These are phyloP conservation scores for Scaptomyza reducta DNA, from an alignment of 2,888 invertebrate genomes.

Conservation along the genomic window DNA sequence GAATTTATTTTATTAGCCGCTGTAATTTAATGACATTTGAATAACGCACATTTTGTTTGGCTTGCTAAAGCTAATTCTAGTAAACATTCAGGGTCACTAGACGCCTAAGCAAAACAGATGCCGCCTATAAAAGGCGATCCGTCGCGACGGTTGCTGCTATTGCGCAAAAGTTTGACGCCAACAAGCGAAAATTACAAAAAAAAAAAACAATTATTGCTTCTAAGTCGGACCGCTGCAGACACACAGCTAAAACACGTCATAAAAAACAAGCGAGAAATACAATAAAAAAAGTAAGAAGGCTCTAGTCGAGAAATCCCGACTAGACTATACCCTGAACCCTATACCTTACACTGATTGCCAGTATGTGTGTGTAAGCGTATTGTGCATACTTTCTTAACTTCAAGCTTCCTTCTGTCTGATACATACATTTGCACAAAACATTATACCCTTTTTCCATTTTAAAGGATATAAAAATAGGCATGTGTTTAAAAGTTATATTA, in stretches of 20 bases:
- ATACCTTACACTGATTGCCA: too few relatives aligned
- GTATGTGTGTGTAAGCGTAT: too few relatives aligned
- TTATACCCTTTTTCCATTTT: too few relatives aligned
- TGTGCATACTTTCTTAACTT: too few relatives aligned
- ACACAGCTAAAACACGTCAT: slow-evolving; percentile 1
- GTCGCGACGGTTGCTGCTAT: slow-evolving; percentile 31
- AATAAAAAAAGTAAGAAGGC: slow-evolving; percentile 1
- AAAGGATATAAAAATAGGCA: too few relatives aligned
- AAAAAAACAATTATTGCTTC: slow-evolving; percentile 29
- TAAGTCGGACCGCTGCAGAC: slow-evolving; percentile 12
- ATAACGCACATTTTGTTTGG: slow-evolving; percentile 32
- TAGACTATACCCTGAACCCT: not conserved
- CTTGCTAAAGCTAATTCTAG: slow-evolving; percentile 26
- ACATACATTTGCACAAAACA: too few relatives aligned
- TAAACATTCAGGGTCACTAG: slow-evolving; percentile 61
- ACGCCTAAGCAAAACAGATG: slow-evolving; percentile 50
- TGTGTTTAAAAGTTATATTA: too few relatives aligned
- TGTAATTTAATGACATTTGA: slow-evolving; percentile 43
- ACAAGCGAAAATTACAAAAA: slow-evolving; percentile 31
- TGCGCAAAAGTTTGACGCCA: slow-evolving; percentile 54
- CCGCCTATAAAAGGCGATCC: slow-evolving; percentile 59
- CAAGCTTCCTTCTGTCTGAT: too few relatives aligned
- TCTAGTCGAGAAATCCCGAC: not conserved
- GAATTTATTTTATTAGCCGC: not conserved
- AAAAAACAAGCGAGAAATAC: slow-evolving; percentile 6